Evolutionary conservation across 2,113 vertebrate species (phyloP), one percentile per base, ranked within the genome.

Genomic region (Heteronetta atricapilla): DNA sequence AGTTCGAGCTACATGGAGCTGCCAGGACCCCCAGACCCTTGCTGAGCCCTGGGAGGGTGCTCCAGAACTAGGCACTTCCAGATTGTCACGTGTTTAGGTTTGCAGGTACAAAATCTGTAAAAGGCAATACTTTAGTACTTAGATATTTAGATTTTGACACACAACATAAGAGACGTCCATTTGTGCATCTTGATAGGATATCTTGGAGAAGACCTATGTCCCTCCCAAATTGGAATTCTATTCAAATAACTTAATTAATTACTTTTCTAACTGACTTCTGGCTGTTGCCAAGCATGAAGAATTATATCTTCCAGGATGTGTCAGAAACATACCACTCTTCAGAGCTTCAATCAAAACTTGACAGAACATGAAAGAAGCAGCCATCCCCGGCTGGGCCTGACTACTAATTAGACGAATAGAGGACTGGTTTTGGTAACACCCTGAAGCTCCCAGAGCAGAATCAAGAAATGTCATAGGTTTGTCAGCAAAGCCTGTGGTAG

Each of bases 241-340:
- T 68, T 89, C 46, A 82, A 48, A 81, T 83, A 78, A 75, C 82
- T 94, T 31, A 74, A 2, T 84, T 89, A 93, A 53, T 81, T 84
- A 44, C 52, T 95, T 89, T 31, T 89, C 68, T 73, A 62, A 77
- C 59, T 59, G 75, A 67, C 62, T 92, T 88, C 22, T 76, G 26
- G 48, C 70, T 63, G 38, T 73, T 88, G 78, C 82, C 58, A 88
- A 75, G 87, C 46, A 15, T 72, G 19, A 87, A 46, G 34, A 88
- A 91, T 88, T 93, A 82, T 76, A 82, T 60, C 15, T 81, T 81
- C 81, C 68, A 28, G 88, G 79, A 56, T 79, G 13, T 75, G 68
- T 83, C 75, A 83, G 73, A 80, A 95, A 52, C 33, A 28, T 56
- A 42, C 21, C 60, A 48, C 40, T n/a, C 82, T 73, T 90, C 62